phyloP scores from a whole-genome alignment of 2,888 invertebrate species.

The Chirona hameri region DNA sequence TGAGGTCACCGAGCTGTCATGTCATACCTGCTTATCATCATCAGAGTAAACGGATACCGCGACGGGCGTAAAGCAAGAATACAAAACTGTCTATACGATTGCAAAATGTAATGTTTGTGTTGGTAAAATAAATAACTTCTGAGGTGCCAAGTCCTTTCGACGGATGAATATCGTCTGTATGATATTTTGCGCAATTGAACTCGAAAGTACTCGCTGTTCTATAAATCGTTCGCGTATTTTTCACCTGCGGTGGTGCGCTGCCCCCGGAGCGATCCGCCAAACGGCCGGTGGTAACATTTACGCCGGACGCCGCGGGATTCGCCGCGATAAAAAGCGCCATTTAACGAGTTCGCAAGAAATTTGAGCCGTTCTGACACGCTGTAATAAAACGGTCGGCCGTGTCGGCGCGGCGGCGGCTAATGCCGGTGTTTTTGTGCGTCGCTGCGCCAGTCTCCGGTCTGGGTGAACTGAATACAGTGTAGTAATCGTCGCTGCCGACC shows the following conservation, averaged over 20 bases:
- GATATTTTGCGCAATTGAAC: too few relatives aligned
- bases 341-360: constrained; percentile 24
- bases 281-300: background rate
- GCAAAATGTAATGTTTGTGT: too few relatives aligned
- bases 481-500: background rate
- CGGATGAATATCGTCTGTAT: too few relatives aligned
- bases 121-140: too few relatives aligned
- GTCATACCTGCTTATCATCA: too few relatives aligned
- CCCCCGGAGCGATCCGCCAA: background rate
- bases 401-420: background rate
- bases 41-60: too few relatives aligned
- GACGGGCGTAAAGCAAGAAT: too few relatives aligned
- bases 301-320: background rate
- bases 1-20: background rate
- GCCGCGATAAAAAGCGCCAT: constrained; percentile 1
- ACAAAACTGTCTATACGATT: too few relatives aligned
- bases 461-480: background rate
- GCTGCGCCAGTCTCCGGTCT: background rate
- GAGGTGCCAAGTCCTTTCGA: too few relatives aligned
- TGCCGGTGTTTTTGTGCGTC: background rate
- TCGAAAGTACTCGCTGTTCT: too few relatives aligned
- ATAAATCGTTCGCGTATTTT: too few relatives aligned
- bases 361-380: constrained; percentile 1
- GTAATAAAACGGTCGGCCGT: constrained; percentile 1
- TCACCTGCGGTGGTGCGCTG: too few relatives aligned